A percentile compares a stretch with the other conserved stretches of the same genome.
These are phyloP conservation scores for Lepidotrigona ventralis DNA, from an alignment of 1,140 invertebrate species.

Conservation along the genomic window DNA sequence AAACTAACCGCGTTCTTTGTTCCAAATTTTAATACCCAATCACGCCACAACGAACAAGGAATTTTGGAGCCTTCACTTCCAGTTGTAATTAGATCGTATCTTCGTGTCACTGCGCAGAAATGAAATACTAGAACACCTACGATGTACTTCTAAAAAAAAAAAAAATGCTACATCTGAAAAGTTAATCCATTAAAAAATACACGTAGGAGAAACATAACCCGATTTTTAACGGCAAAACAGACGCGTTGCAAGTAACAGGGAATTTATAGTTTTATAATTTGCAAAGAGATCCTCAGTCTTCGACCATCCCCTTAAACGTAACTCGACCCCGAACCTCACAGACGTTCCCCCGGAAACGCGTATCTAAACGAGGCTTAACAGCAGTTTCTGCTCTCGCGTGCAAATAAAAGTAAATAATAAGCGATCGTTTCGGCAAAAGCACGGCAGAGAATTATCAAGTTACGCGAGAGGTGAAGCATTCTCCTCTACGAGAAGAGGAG, in stretches of 20 bases:
- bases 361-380: constrained; percentile 36
- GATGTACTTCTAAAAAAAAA: too few relatives aligned
- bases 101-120: too few relatives aligned
- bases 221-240: too few relatives aligned
- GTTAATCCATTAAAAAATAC: too few relatives aligned
- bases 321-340: background rate
- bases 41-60: too few relatives aligned
- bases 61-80: too few relatives aligned
- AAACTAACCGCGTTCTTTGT: constrained; percentile 7
- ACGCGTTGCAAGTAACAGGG: too few relatives aligned
- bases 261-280: background rate
- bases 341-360: background rate
- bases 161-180: too few relatives aligned
- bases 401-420: constrained; percentile 33
- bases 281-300: background rate
- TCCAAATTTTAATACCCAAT: background rate
- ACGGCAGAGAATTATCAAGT: constrained; percentile 30
- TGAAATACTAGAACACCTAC: too few relatives aligned
- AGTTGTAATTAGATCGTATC: too few relatives aligned
- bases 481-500: too few relatives aligned
- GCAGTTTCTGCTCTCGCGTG: constrained; percentile 5
- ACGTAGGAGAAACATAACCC: too few relatives aligned
- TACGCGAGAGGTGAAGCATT: background rate
- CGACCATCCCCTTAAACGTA: background rate
- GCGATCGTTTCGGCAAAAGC: background rate